Conservation (phyloP, 2,888 invertebrate genomes). For the Polietes domitor region DNA sequence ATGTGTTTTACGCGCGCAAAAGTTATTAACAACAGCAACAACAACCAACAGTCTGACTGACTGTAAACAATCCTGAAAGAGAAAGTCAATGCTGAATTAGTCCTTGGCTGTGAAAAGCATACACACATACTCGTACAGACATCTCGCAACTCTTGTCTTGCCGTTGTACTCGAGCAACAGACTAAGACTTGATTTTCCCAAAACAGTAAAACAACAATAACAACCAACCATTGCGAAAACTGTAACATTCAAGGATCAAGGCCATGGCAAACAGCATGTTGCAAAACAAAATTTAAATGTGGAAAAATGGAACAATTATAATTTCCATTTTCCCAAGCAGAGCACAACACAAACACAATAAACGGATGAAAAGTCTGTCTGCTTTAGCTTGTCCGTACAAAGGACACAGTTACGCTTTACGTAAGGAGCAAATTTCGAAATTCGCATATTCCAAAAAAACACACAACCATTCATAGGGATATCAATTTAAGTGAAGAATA, state of each 20-base stretch:
- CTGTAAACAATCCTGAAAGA: constrained; percentile 44
- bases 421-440: too few species aligned
- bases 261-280: constrained; percentile 50
- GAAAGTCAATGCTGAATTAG: constrained; percentile 42
- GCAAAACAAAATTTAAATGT: constrained; percentile 37
- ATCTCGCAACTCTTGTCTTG: not conserved
- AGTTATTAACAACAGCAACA: constrained; percentile 20
- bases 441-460: not conserved
- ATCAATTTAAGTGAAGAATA: too few species aligned
- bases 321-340: not conserved
- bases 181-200: not conserved
- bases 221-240: not conserved
- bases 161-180: not conserved
- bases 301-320: constrained; percentile 12
- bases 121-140: not conserved
- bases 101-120: too few species aligned
- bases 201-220: not conserved
- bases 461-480: not conserved
- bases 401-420: too few species aligned
- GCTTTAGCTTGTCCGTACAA: too few species aligned
- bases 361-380: too few species aligned
- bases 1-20: constrained; percentile 58
- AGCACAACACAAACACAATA: too few species aligned
- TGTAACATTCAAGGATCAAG: constrained; percentile 50
- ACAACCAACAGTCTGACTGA: not conserved